These are phyloP conservation scores for Pogoniulus pusillus DNA, from an alignment of 2,797 vertebrate species.

Conservation along the genomic window DNA sequence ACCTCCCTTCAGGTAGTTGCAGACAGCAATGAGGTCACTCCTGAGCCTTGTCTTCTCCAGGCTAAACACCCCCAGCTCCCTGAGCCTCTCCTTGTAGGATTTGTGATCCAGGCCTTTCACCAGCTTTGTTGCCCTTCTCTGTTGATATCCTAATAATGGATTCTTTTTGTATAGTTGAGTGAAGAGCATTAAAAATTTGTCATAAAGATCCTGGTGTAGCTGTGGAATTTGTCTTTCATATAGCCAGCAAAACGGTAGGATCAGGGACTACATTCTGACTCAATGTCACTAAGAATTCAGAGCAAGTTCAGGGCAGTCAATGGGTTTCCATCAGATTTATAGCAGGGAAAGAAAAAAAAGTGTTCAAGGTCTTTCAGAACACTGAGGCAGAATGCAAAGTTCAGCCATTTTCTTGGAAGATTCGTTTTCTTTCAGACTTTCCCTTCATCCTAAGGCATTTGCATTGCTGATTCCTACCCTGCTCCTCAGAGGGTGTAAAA, in stretches of 20 bases:
- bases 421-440: slow-evolving; percentile 22
- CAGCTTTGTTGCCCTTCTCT: too few relatives aligned
- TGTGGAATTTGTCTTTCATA: background rate
- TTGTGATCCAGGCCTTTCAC: too few relatives aligned
- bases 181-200: background rate
- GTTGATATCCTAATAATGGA: background rate
- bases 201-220: background rate
- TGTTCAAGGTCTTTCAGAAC: background rate
- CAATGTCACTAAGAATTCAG: background rate
- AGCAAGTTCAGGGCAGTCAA: background rate
- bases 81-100: too few relatives aligned
- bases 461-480: slow-evolving; percentile 8
- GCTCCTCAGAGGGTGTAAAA: slow-evolving; percentile 43
- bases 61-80: too few relatives aligned
- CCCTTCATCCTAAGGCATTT: slow-evolving; percentile 28
- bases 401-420: background rate
- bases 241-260: background rate
- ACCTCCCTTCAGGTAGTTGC: too few relatives aligned
- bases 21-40: too few relatives aligned
- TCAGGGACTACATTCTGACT: background rate
- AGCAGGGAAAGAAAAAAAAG: background rate
- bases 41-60: too few relatives aligned
- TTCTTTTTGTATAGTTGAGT: background rate
- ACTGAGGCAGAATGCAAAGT: slow-evolving; percentile 25
- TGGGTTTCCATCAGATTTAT: slow-evolving; percentile 2